A percentile compares a stretch with the other conserved stretches of the same genome.
These are phyloP conservation scores for Tachystola acroxantha DNA, from an alignment of 2,888 invertebrate genomes.

Conservation along the genomic window DNA sequence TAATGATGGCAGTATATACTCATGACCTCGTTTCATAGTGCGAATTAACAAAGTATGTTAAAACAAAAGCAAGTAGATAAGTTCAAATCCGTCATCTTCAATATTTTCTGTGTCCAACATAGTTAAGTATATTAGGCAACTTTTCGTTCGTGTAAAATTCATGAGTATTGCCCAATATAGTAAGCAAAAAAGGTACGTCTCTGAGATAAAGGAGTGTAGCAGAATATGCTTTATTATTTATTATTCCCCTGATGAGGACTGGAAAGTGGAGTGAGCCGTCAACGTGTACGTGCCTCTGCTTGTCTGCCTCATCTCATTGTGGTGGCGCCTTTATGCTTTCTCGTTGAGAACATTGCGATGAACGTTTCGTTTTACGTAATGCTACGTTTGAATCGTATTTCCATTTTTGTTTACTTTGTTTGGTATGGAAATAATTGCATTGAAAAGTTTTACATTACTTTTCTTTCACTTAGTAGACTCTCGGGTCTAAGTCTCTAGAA, in stretches of 20 bases:
- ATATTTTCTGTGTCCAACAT: too few relatives aligned
- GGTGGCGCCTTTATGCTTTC: slow-evolving; percentile 44
- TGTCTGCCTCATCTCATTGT: slow-evolving; percentile 41
- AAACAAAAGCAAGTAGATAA: too few relatives aligned
- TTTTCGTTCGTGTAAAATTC: too few relatives aligned
- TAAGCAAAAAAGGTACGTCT: not conserved
- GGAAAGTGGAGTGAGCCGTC: slow-evolving; percentile 61
- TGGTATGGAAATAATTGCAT: not conserved
- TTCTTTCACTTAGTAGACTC: not conserved
- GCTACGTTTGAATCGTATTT: slow-evolving; percentile 17
- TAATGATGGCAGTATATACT: too few relatives aligned
- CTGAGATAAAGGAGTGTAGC: slow-evolving; percentile 9
- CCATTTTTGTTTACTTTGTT: not conserved
- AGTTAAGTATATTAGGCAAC: too few relatives aligned
- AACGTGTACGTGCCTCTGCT: slow-evolving; percentile 58
- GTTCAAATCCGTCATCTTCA: too few relatives aligned
- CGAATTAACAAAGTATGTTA: too few relatives aligned
- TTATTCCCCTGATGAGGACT: slow-evolving; percentile 64
- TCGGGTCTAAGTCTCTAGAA: not conserved
- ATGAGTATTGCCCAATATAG: too few relatives aligned
- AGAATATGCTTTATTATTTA: slow-evolving; percentile 64
- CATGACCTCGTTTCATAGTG: too few relatives aligned
- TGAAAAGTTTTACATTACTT: not conserved
- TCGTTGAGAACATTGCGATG: slow-evolving; percentile 38
- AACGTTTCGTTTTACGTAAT: slow-evolving; percentile 37